phyloP scores from a whole-genome alignment of 2,888 invertebrate species.

The Diaphora mendica region DNA sequence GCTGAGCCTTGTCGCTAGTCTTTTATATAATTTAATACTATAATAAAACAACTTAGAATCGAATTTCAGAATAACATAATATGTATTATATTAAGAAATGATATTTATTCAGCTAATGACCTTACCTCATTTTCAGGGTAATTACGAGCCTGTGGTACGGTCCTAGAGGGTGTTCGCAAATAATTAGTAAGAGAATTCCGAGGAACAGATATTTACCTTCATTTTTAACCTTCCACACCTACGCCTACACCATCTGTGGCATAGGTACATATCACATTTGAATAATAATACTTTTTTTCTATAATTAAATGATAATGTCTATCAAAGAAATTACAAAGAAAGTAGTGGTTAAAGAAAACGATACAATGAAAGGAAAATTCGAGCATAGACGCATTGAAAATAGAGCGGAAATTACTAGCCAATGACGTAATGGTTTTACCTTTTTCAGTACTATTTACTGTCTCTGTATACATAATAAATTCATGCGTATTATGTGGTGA shows the following conservation, averaged over 20 bases:
- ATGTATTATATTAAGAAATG: conserved; percentile 16
- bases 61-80: background rate
- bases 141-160: conserved; percentile 6
- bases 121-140: conserved; percentile 19
- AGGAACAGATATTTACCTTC: background rate
- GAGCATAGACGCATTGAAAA: background rate
- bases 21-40: background rate
- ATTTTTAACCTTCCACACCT: background rate
- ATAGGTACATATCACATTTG: too few relatives aligned
- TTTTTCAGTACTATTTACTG: background rate
- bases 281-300: too few relatives aligned
- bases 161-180: background rate
- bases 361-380: background rate
- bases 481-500: background rate
- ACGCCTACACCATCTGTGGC: background rate
- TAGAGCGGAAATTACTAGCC: background rate
- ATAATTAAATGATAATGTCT: too few relatives aligned
- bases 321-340: too few relatives aligned
- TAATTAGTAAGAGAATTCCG: background rate
- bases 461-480: background rate
- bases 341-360: background rate
- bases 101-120: conserved; percentile 35
- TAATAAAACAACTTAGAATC: background rate
- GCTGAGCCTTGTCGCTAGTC: background rate
- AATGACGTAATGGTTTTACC: background rate